Percentiles rank a stretch among this genome's conserved stretches.
Evolutionary conservation across 2,797 vertebrate genomes (phyloP).

Genomic region (Hyperoplus immaculatus): DNA sequence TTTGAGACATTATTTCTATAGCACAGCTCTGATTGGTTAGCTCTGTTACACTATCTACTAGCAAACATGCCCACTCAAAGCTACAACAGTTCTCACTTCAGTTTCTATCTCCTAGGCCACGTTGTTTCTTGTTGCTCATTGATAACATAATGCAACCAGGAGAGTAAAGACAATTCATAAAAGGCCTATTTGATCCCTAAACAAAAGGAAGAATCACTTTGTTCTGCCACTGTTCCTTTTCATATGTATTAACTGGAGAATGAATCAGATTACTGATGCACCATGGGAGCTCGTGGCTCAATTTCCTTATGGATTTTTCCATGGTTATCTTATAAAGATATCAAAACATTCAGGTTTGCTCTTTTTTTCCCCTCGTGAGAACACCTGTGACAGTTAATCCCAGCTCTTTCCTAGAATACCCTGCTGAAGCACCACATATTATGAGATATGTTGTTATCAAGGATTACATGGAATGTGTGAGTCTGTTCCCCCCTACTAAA

Average conservation of each 20-base stretch:
- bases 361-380: constrained; percentile 40
- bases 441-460: constrained; percentile 55
- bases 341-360: constrained; percentile 34
- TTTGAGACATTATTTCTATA: background rate
- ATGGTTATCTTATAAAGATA: constrained; percentile 44
- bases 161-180: constrained; percentile 42
- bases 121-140: constrained; percentile 20
- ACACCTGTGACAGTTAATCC: constrained; percentile 65
- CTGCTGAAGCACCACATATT: constrained; percentile 20
- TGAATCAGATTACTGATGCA: constrained; percentile 38
- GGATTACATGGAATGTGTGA: constrained; percentile 48
- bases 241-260: constrained; percentile 26
- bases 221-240: constrained; percentile 17
- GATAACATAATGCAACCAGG: constrained; percentile 30
- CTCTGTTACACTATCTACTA: constrained; percentile 4
- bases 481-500: constrained; percentile 43
- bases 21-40: background rate
- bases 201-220: constrained; percentile 26
- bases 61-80: constrained; percentile 13
- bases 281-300: constrained; percentile 3
- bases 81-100: background rate
- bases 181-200: constrained; percentile 32
- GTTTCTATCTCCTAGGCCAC: constrained; percentile 27
- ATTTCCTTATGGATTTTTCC: constrained; percentile 31
- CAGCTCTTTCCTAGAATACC: constrained; percentile 48